Evolutionary conservation across 2,113 vertebrate genomes (phyloP).

Genomic region (Sphyrna mokarran): DNA sequence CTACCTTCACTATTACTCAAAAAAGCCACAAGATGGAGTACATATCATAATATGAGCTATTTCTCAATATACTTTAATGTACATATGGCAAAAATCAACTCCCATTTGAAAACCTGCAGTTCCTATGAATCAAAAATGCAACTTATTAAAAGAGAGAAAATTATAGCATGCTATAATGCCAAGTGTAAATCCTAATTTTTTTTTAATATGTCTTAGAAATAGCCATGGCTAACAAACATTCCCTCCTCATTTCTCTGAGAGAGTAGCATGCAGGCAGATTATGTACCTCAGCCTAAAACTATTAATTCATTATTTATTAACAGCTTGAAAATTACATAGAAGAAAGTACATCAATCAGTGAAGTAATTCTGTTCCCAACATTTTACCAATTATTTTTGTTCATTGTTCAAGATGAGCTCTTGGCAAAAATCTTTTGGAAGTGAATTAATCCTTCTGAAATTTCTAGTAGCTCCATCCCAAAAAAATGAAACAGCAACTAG

Average conservation of each 20-base stretch:
- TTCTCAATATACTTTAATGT: background rate
- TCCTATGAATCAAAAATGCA: background rate
- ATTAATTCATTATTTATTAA: conserved; percentile 14
- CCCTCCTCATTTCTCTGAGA: background rate
- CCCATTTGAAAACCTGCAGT: background rate
- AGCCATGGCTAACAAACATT: background rate
- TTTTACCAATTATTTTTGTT: background rate
- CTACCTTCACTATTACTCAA: background rate
- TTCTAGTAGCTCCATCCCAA: background rate
- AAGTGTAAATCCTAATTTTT: background rate
- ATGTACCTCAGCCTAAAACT: background rate
- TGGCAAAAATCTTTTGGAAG: background rate
- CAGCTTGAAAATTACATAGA: background rate
- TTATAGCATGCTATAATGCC: background rate
- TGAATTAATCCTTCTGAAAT: background rate
- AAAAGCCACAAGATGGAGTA: background rate
- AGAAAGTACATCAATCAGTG: background rate
- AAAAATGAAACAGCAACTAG: background rate
- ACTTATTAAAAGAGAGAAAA: background rate
- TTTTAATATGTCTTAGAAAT: background rate
- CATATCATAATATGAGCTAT: background rate
- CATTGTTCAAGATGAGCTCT: background rate
- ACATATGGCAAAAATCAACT: background rate
- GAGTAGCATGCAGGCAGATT: background rate
- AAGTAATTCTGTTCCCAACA: background rate